A percentile compares a stretch with the other conserved stretches of the same genome.
These are phyloP conservation scores for Phrynosoma platyrhinos DNA, from an alignment of 2,113 vertebrate species.

Conservation along the genomic window DNA sequence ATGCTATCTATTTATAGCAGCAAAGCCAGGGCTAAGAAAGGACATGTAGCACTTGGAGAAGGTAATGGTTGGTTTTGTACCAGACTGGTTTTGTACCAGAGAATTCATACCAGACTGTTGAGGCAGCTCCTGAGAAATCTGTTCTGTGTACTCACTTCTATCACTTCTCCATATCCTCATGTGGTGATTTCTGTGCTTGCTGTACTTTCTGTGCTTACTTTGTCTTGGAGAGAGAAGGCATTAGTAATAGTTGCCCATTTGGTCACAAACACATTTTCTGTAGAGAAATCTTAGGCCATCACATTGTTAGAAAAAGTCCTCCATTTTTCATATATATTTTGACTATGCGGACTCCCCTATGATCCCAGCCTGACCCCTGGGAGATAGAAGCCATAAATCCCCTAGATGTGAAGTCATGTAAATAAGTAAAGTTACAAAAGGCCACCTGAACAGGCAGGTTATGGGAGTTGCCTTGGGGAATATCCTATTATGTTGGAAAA, in stretches of 20 bases:
- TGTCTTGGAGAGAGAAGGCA: not conserved
- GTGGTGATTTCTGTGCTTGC: not conserved
- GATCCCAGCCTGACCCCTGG: no score
- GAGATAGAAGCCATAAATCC: no score
- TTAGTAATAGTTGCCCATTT: not conserved
- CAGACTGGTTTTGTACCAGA: no score
- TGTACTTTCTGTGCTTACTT: not conserved
- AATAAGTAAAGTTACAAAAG: no score
- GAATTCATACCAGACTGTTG: not conserved
- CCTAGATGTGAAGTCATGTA: no score
- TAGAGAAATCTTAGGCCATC: not conserved
- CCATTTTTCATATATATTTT: no score
- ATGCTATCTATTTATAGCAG: constrained; percentile 13
- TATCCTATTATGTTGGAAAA: no score
- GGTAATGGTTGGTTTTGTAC: not conserved
- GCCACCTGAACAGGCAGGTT: no score
- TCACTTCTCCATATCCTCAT: not conserved
- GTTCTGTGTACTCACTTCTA: not conserved
- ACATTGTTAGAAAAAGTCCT: no score
- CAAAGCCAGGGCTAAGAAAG: not conserved
- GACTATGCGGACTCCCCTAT: no score
- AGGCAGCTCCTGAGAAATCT: not conserved
- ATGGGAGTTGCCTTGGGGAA: no score
- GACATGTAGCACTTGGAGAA: constrained; percentile 4
- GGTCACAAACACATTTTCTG: not conserved